phyloP scores from a whole-genome alignment of 2,888 invertebrate species.

The Hyposoter dolosus region DNA sequence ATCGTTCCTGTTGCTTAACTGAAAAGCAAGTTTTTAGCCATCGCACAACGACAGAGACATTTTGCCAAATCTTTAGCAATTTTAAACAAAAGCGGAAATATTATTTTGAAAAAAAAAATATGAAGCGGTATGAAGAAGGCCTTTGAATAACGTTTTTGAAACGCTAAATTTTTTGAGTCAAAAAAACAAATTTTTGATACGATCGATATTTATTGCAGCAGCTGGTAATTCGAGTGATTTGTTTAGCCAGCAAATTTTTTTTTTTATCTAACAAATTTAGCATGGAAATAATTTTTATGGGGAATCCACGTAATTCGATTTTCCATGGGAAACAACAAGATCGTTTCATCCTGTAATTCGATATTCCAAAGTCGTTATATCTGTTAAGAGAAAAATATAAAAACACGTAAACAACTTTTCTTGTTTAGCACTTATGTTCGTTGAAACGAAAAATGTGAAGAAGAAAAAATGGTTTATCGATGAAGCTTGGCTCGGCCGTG shows the following conservation, averaged over 20 bases:
- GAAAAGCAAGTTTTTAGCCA: slow-evolving; percentile 73
- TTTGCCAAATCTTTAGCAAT: background rate
- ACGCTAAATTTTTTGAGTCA: background rate
- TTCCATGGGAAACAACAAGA: background rate
- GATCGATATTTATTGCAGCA: background rate
- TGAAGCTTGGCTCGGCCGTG: slow-evolving; percentile 61
- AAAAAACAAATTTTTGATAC: background rate
- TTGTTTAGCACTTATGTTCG: background rate
- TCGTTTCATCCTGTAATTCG: background rate
- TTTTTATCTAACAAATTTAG: too few species aligned
- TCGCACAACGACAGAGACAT: slow-evolving; percentile 36
- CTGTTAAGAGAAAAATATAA: background rate
- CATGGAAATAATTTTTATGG: too few species aligned
- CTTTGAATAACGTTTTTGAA: too few species aligned
- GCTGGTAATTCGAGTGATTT: too few species aligned
- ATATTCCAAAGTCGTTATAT: background rate
- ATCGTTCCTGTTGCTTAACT: slow-evolving; percentile 72
- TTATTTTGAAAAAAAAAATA: background rate
- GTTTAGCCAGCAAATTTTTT: too few species aligned
- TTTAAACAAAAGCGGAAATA: background rate
- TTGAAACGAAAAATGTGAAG: background rate
- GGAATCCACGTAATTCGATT: too few species aligned
- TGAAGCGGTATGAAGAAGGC: background rate
- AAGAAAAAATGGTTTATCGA: slow-evolving; percentile 39
- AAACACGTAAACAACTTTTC: background rate